These are phyloP conservation scores for Macrophya annulata DNA, from an alignment of 2,888 invertebrate genomes.

Conservation along the genomic window DNA sequence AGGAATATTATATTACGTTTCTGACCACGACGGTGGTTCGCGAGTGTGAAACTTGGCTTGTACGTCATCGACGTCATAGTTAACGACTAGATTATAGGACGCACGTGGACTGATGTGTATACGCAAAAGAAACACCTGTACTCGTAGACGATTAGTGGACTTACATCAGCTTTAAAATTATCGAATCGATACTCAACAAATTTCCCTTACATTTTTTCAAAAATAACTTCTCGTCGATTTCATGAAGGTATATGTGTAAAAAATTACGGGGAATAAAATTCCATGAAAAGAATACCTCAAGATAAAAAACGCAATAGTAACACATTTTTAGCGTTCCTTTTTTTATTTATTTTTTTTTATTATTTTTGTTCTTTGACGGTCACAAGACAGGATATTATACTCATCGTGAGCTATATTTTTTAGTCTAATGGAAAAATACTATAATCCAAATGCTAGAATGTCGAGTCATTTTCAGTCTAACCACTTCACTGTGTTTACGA, in stretches of 20 bases:
- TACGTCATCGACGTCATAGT: slow-evolving; percentile 18
- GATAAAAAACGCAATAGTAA: not conserved
- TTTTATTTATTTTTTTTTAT: too few relatives aligned
- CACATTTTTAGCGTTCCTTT: not conserved
- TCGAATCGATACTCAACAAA: not conserved
- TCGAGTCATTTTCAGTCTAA: not conserved
- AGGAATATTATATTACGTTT: not conserved
- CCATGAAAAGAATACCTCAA: too few relatives aligned
- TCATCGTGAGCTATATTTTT: too few relatives aligned
- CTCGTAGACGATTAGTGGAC: not conserved
- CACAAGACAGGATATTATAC: not conserved
- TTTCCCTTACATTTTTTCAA: not conserved
- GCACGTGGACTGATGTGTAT: slow-evolving; percentile 15
- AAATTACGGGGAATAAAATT: not conserved
- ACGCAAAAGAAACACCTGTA: slow-evolving; percentile 4
- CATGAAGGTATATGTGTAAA: not conserved
- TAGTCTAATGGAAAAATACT: not conserved
- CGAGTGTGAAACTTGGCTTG: slow-evolving; percentile 21
- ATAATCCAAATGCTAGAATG: not conserved
- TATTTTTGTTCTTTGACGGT: not conserved
- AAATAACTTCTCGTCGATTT: not conserved
- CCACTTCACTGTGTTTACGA: not conserved
- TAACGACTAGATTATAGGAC: slow-evolving; percentile 21
- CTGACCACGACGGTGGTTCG: not conserved
- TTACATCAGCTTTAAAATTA: not conserved